These are phyloP conservation scores for Merops nubicus DNA, from an alignment of 2,113 vertebrate species.

Conservation along the genomic window DNA sequence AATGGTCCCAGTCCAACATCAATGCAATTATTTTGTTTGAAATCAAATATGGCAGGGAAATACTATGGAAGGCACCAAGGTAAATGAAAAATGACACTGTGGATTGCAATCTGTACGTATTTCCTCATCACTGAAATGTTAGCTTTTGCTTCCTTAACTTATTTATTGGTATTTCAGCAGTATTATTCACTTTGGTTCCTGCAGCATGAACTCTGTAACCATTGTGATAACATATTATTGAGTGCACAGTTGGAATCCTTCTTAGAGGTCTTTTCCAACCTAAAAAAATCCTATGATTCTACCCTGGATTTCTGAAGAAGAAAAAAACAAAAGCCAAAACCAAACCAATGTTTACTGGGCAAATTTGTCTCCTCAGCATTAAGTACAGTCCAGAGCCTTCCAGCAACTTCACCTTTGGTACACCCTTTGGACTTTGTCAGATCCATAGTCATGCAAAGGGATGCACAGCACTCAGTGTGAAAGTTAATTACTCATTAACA, in stretches of 20 bases:
- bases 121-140: not conserved
- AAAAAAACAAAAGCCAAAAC: no score
- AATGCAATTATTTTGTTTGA: not conserved
- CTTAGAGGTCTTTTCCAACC: not conserved
- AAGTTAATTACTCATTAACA: not conserved
- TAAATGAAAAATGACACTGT: not conserved
- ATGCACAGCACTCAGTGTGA: not conserved
- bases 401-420: not conserved
- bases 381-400: not conserved
- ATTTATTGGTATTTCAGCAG: not conserved
- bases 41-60: not conserved
- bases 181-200: not conserved
- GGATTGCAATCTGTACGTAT: fast-evolving
- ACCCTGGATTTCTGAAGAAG: not conserved
- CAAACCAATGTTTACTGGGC: not conserved
- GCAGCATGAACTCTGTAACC: fast-evolving
- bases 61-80: not conserved
- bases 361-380: not conserved
- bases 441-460: not conserved
- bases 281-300: not conserved
- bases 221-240: fast-evolving
- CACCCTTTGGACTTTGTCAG: fast-evolving
- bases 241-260: fast-evolving
- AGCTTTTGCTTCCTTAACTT: not conserved
- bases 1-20: not conserved